Base-by-base conservation (phyloP, 2,888 invertebrate species). In the Trichopria drosophilae region DNA sequence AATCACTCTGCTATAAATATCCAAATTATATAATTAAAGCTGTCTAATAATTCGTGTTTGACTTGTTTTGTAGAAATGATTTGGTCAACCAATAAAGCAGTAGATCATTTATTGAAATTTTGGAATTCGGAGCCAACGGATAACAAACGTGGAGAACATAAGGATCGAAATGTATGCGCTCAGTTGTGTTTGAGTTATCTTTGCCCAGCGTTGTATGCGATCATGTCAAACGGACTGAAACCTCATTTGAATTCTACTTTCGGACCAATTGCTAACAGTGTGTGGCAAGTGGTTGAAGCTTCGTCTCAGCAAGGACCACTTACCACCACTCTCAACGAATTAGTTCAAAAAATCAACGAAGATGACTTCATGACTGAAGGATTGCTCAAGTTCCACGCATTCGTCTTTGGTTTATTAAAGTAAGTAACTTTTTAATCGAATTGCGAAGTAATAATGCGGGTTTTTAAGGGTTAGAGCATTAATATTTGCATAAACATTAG, bases 231-330 rank as follows among this genome's bases (percentile, higher is more conserved):
- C 71, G 93, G 93, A 2, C 80, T 94, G 15, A 87, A 87, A 69
- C 86, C 89, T 24, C 84, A 82, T 60, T 80, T 92, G 43, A 86
- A 89, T 69, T 90, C 91, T 4, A 85, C 91, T 28, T 93, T 93
- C 69, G 93, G 93, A 31, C 86, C 88, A 13, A 88, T 92, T 42
- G 84, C 86, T 61, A 90, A 93, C 71, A 89, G 90, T 6, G 90
- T 91, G 41, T 93, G 93, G 93, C 88, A 89, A 77, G 88, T 93
- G 60, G 87, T 92, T 4, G 92, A 93, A 76, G 88, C 90, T 24
- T 89, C 91, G 6, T 87, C 91, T 10, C 88, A 92, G 73, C 87
- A 89, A 79, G 93, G 86, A 79, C 89, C 90, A 9, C 84, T 91
- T 54, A 90, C 91, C 6, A 86, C 90, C 73, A 87, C 90, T 3